These are phyloP conservation scores for Acinonyx jubatus DNA, from an alignment of 2,113 vertebrate genomes.

Conservation along the genomic window DNA sequence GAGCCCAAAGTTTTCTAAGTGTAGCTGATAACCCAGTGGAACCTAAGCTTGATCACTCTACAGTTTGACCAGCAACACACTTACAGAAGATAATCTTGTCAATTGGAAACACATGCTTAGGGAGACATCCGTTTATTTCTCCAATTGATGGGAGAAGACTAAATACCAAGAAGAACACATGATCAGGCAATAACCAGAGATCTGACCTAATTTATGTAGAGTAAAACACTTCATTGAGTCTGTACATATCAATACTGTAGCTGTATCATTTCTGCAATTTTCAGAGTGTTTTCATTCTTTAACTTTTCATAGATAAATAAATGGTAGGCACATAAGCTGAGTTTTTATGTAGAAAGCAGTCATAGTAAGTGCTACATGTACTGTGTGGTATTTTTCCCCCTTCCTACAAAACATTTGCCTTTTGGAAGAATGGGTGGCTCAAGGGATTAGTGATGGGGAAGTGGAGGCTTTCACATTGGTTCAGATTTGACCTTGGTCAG, in stretches of 20 bases:
- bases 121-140: background rate
- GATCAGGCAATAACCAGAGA: background rate
- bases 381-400: background rate
- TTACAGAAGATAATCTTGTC: background rate
- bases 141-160: background rate
- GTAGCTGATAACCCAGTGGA: background rate
- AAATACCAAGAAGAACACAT: background rate
- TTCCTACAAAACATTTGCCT: constrained; percentile 61
- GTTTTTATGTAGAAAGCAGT: constrained; percentile 34
- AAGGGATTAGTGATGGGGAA: constrained; percentile 74
- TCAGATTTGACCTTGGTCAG: constrained; percentile 75
- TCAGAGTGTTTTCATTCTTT: background rate
- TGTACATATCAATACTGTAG: background rate
- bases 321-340: background rate
- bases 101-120: background rate
- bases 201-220: background rate
- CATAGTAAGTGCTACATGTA: background rate
- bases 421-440: constrained; percentile 67
- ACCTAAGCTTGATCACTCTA: background rate
- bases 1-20: background rate
- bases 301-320: background rate
- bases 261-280: background rate
- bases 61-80: background rate
- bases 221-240: background rate
- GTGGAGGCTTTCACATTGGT: constrained; percentile 72